These are phyloP conservation scores for Romanogobio albipinnatus DNA, from an alignment of 2,113 vertebrate genomes.

Conservation along the genomic window DNA sequence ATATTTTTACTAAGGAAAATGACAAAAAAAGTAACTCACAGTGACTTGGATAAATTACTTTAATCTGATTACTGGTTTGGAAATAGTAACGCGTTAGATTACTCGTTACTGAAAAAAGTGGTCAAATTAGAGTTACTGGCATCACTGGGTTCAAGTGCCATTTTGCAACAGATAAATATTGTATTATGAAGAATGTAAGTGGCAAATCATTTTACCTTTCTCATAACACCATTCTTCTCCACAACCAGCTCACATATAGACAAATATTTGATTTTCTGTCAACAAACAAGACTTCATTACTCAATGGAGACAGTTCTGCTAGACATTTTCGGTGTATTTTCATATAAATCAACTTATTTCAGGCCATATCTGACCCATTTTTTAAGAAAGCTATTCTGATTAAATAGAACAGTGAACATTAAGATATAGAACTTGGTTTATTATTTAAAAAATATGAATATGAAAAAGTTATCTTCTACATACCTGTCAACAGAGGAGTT, in stretches of 20 bases:
- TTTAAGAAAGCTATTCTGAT: not conserved
- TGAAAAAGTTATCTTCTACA: not conserved
- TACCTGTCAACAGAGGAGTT: not conserved
- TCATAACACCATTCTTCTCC: not conserved
- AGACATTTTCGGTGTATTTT: not conserved
- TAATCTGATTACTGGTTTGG: too few species aligned
- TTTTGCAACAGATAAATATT: not conserved
- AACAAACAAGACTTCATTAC: not conserved
- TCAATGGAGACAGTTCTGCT: not conserved
- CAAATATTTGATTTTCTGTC: not conserved
- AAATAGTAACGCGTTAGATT: too few species aligned
- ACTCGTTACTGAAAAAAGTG: too few species aligned
- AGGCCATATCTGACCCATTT: not conserved
- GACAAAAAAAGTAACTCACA: too few species aligned
- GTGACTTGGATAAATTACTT: too few species aligned
- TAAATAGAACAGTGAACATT: not conserved
- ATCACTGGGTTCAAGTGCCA: not conserved
- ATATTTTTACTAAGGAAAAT: too few species aligned
- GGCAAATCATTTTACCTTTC: not conserved
- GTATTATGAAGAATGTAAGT: not conserved
- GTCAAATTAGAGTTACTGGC: too few species aligned
- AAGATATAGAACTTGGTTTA: not conserved
- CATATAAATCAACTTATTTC: not conserved
- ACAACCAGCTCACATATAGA: not conserved
- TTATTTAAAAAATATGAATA: not conserved